Percentiles rank a stretch among this genome's conserved stretches.
Evolutionary conservation across 2,888 invertebrate genomes (phyloP).

Genomic region (Lysandra bellargus): DNA sequence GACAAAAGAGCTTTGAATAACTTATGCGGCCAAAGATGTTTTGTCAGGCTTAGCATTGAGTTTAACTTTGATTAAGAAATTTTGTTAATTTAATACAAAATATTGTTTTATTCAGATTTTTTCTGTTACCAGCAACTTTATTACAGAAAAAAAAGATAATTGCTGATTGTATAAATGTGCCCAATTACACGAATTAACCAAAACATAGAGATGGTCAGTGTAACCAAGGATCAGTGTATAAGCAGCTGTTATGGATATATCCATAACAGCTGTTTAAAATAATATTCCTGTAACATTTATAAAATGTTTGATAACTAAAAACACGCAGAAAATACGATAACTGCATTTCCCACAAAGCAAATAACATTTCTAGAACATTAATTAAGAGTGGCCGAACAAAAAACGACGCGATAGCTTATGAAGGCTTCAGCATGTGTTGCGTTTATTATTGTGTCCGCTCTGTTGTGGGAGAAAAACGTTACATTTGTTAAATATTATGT

Average conservation of each 20-base stretch:
- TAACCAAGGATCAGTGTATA: not conserved
- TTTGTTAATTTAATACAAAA: too few species aligned
- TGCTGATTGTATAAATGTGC: too few species aligned
- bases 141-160: too few species aligned
- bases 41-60: not conserved
- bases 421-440: not conserved
- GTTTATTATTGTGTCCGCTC: not conserved
- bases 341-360: conserved; percentile 1
- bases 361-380: conserved; percentile 14
- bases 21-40: conserved; percentile 2
- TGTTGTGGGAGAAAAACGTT: not conserved
- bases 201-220: not conserved
- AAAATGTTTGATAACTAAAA: not conserved
- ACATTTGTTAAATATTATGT: not conserved
- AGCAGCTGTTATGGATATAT: not conserved
- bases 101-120: too few species aligned
- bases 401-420: conserved; percentile 7
- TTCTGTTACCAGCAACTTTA: too few species aligned
- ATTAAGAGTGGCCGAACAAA: conserved; percentile 12
- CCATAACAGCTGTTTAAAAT: not conserved
- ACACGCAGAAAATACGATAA: not conserved
- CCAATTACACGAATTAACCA: too few species aligned
- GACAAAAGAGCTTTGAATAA: conserved; percentile 22
- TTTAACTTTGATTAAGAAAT: not conserved
- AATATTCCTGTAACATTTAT: not conserved